Evolutionary conservation across 2,888 invertebrate species (phyloP), one percentile per base, ranked within the genome.

Genomic region (Parnassius orleans): DNA sequence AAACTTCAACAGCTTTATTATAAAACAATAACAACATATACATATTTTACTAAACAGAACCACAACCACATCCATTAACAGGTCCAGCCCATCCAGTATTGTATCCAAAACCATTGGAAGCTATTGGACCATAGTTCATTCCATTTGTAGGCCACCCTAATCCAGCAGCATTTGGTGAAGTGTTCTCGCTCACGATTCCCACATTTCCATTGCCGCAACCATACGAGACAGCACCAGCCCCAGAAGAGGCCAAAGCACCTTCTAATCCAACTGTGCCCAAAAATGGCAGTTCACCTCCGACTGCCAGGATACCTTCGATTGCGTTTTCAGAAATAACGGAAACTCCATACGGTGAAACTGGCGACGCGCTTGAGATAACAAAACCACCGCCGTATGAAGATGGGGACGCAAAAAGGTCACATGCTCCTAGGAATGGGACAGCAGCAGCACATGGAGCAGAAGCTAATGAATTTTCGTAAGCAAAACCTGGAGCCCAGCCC

Each of bases 331-430:
- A 76, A 3, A 68, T 43, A 3, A 73, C 65, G 44, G 67, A 57
- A 33, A 75, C 57, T 14, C 76, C 74, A 41, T 46, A 67, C 41
- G 70, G 71, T 10, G 71, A 58, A 56, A 68, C 65, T 10, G 72
- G 65, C 11, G 76, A 76, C 44, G 66, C 53, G 56, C 79, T 79
- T 57, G 76, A 72, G 3, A 77, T 70, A n/a, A 70, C 62, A 9
- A 73, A 60, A 12, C 67, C 69, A 10, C 69, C 69, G 1, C 71
- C 70, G 56, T 65, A 66, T 53, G 69, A 64, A 9, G 68, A 1
- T 7, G 33, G 33, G 33, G 33, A 33, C 33, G 33, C 33, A 0
- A 33, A 3, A 33, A 33, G 33, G 33, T 33, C 33, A 33, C 33
- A 33, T 7, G 33, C 33, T 33, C 33, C 33, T 7, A 33, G 33